Evolutionary conservation across 1,140 invertebrate genomes (phyloP).

Genomic region (Drosophila pseudoananassae): DNA sequence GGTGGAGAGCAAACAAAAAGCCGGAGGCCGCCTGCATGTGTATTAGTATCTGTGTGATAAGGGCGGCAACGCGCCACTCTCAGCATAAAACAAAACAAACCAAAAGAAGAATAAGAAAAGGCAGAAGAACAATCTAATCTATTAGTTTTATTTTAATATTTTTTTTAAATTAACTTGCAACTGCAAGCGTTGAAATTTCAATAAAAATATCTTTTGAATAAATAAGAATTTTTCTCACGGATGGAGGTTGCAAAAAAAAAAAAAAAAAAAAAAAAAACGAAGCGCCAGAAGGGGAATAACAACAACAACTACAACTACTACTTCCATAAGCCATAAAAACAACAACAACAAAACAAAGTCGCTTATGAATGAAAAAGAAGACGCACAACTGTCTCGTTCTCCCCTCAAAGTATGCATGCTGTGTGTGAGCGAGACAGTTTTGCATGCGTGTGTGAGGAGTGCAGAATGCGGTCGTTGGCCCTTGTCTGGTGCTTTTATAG

Average conservation of each 20-base stretch:
- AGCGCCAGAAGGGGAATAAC: constrained; percentile 32
- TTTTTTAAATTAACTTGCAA: background rate
- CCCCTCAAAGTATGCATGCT: constrained; percentile 5
- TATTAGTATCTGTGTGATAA: constrained; percentile 12
- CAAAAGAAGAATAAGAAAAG: background rate
- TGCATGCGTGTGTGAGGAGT: constrained; percentile 15
- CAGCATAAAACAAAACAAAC: constrained; percentile 23
- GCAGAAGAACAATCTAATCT: background rate
- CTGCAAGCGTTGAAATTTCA: background rate
- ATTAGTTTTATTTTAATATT: background rate
- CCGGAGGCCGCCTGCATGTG: background rate
- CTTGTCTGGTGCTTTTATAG: constrained; percentile 60
- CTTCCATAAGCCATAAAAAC: background rate
- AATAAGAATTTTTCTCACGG: constrained; percentile 32
- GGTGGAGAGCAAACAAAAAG: background rate
- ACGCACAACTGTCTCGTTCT: constrained; percentile 35
- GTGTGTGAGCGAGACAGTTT: constrained; percentile 20
- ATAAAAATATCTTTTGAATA: constrained; percentile 14
- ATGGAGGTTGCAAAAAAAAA: constrained; percentile 4
- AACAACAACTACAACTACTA: constrained; percentile 14
- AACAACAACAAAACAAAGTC: constrained; percentile 27
- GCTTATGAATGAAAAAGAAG: constrained; percentile 55
- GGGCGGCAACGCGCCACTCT: constrained; percentile 19
- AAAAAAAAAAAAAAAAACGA: constrained; percentile 8
- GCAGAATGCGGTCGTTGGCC: constrained; percentile 68